Base-by-base conservation (phyloP, 1,140 invertebrate species). In the Heliconius nattereri region DNA sequence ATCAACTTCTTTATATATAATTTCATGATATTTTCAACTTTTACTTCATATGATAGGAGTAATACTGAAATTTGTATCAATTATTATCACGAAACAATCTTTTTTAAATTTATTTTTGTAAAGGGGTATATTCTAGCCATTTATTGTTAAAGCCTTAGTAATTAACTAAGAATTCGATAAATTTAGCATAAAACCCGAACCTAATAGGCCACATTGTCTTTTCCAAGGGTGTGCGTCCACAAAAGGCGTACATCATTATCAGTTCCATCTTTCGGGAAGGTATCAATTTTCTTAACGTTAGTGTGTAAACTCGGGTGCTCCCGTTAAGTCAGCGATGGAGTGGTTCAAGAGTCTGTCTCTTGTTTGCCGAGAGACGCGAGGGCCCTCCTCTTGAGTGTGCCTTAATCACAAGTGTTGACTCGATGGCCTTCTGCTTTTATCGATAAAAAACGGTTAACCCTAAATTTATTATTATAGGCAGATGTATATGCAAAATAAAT, bases 281-380 rank as follows among this genome's bases (percentile, higher is more conserved):
- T 85, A 84, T 86, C 75, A 85, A 86, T 87, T 90, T 86, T 85
- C 82, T 87, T 83, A 83, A 85, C 60, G 77, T 83, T 80, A 83
- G 81, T 84, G 78, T 85, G 84, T 86, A 85, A 89, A 86, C 78
- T 74, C 75, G 60, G 60, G 60, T 81, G 83, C 79, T 73, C 87
- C 91, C 85, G 89, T 91, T 89, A 86, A 87, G 85, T 83, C 76
- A 83, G 57, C 75, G 72, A 57, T 84, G 82, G 80, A 91, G 87
- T 73, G 87, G 83, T 89, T 89, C 85, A 87, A 91, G 90, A 85
- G 85, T 29, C 84, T 87, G 84, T 87, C 88, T 86, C 85, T 91
- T 92, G 96, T 86, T 95, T 95, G 80, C 92, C 94, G 80, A 95
- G 90, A 84, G 90, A 90, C 87, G 86, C 87, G 72, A 91, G 95